These are phyloP conservation scores for Hepsetus odoe DNA, from an alignment of 2,113 vertebrate genomes.

Conservation along the genomic window DNA sequence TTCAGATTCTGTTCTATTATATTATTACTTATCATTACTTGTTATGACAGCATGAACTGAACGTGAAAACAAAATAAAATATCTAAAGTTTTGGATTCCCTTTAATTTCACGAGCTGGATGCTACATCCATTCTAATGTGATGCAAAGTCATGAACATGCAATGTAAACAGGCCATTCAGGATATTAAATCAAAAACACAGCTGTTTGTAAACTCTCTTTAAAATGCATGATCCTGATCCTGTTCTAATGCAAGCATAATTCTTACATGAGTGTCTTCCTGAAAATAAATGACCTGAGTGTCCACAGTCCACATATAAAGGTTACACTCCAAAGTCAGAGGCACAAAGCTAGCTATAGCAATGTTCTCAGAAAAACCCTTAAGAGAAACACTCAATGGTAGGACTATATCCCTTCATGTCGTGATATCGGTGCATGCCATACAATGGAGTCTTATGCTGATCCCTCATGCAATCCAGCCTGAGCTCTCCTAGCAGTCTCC, in stretches of 20 bases:
- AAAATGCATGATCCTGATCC: not conserved
- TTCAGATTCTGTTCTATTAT: no score
- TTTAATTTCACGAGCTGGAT: not conserved
- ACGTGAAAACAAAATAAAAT: not conserved
- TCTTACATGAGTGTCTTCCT: not conserved
- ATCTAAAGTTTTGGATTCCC: not conserved
- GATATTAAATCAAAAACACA: not conserved
- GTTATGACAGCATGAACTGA: not conserved
- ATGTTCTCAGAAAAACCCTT: constrained; percentile 18
- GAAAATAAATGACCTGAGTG: constrained; percentile 23
- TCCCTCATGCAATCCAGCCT: constrained; percentile 42
- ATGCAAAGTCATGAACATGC: no score
- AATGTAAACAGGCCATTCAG: no score
- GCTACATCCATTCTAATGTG: no score
- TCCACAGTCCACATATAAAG: constrained; percentile 14
- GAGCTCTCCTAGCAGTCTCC: constrained; percentile 42
- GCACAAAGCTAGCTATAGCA: constrained; percentile 4
- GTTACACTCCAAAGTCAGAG: constrained; percentile 16
- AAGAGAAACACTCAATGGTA: constrained; percentile 35
- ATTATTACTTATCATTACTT: not conserved
- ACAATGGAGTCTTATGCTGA: constrained; percentile 44
- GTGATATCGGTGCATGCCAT: constrained; percentile 45
- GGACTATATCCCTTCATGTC: constrained; percentile 44
- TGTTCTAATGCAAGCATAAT: not conserved
- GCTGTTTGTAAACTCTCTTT: not conserved